These are phyloP conservation scores for Eueides isabella DNA, from an alignment of 1,140 invertebrate genomes.

Conservation along the genomic window DNA sequence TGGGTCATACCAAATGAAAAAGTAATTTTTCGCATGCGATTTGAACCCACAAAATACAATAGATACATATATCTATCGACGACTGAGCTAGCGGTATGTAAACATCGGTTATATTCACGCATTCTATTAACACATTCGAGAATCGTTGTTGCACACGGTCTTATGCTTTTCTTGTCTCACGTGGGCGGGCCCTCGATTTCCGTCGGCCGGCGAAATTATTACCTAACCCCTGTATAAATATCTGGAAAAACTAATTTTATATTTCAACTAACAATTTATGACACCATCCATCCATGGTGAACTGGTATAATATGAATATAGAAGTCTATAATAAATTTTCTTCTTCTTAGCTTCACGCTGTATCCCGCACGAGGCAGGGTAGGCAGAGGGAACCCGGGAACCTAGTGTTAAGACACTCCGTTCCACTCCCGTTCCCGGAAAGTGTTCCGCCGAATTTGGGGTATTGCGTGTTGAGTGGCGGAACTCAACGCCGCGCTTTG, in stretches of 20 bases:
- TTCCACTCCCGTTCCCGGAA: too few relatives aligned
- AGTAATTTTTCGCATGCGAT: background rate
- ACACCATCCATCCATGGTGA: background rate
- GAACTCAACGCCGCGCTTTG: too few relatives aligned
- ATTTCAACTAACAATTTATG: background rate
- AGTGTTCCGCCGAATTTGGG: too few relatives aligned
- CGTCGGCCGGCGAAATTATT: constrained; percentile 43
- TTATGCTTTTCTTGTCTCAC: constrained; percentile 41
- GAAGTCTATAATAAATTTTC: too few relatives aligned
- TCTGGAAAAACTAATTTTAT: constrained; percentile 13
- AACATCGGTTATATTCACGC: constrained; percentile 6
- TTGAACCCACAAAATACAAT: background rate
- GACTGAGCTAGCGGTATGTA: background rate
- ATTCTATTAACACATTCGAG: background rate
- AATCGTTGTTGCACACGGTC: constrained; percentile 26
- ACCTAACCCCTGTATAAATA: constrained; percentile 42
- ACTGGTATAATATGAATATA: too few relatives aligned
- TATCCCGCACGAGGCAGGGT: too few relatives aligned
- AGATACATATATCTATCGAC: background rate
- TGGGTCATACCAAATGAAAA: too few relatives aligned
- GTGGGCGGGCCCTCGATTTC: constrained; percentile 53
- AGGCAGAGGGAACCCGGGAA: too few relatives aligned
- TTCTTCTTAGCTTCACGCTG: too few relatives aligned
- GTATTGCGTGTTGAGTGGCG: too few relatives aligned
- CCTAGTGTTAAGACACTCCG: too few relatives aligned